Percentiles rank a stretch among this genome's conserved stretches.
phyloP scores from a whole-genome alignment of 2,888 invertebrate genomes.

The Calameuta filiformis region DNA sequence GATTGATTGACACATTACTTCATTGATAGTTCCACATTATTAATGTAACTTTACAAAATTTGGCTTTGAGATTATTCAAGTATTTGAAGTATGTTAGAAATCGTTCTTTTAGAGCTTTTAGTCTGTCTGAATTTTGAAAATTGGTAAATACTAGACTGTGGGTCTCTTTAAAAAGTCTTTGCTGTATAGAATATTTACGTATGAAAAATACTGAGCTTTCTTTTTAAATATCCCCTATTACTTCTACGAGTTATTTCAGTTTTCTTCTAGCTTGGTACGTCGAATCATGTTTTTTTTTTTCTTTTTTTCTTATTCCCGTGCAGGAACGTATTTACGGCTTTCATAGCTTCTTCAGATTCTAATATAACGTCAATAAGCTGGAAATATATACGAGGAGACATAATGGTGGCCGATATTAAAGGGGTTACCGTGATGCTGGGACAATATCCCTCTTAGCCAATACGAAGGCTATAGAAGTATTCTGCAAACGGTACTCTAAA shows the following conservation, averaged over 20 bases:
- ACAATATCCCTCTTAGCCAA: constrained; percentile 1
- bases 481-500: neutral
- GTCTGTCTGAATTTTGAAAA: neutral
- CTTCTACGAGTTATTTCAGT: no score
- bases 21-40: no score
- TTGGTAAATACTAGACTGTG: neutral
- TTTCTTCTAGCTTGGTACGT: neutral
- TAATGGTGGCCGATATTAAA: constrained; percentile 14
- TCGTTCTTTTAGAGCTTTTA: neutral
- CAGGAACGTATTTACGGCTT: neutral
- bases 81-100: no score
- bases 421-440: constrained; percentile 6
- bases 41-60: no score
- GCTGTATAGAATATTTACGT: neutral
- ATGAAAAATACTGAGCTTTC: neutral
- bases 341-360: constrained; percentile 12
- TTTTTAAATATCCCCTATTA: neutral
- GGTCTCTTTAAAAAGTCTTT: neutral
- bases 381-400: constrained; percentile 9
- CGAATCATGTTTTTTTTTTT: constrained; percentile 13
- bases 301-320: neutral
- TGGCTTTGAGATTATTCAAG: no score
- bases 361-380: constrained; percentile 21
- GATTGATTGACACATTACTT: no score
- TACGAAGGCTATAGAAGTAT: neutral